Evolutionary conservation across 2,888 invertebrate species (phyloP).

Genomic region (Amblyjoppa fuscipennis): DNA sequence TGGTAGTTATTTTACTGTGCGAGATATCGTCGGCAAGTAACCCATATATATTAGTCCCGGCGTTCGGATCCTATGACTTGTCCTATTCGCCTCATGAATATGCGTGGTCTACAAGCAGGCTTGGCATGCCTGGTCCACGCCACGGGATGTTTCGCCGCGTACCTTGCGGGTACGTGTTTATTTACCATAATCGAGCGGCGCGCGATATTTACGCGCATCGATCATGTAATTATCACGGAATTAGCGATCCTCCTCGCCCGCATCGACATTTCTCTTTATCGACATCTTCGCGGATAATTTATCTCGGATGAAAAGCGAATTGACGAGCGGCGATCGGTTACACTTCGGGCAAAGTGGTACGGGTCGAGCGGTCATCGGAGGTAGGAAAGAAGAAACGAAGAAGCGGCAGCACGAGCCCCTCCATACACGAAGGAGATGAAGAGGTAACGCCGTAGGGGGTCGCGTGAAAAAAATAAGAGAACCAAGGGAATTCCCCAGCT

Average conservation of each 20-base stretch:
- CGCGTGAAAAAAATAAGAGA: conserved; percentile 77
- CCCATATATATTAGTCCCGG: conserved; percentile 18
- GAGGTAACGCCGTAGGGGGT: conserved; percentile 82
- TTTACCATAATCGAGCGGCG: conserved; percentile 23
- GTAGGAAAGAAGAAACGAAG: conserved; percentile 38
- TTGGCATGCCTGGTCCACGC: neutral
- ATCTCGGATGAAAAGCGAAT: conserved; percentile 22
- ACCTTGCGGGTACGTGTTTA: conserved; percentile 30
- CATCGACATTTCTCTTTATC: neutral
- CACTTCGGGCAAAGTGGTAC: conserved; percentile 4
- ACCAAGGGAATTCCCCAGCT: conserved; percentile 77
- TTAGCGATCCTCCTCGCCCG: conserved; percentile 26
- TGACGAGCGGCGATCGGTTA: conserved; percentile 23
- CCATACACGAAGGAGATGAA: conserved; percentile 76
- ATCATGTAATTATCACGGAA: conserved; percentile 77
- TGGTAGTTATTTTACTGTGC: too few species aligned
- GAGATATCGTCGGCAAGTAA: too few species aligned
- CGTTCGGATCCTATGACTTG: conserved; percentile 17
- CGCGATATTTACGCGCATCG: conserved; percentile 76
- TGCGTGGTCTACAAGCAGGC: conserved; percentile 6
- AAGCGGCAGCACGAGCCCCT: conserved; percentile 48
- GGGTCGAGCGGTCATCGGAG: neutral
- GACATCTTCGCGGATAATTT: conserved; percentile 21
- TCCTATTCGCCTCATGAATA: conserved; percentile 46
- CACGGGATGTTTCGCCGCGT: neutral